Evolutionary conservation across 1,140 invertebrate species (phyloP), one percentile per base, ranked within the genome.

Genomic region (Heliothis subflexa): DNA sequence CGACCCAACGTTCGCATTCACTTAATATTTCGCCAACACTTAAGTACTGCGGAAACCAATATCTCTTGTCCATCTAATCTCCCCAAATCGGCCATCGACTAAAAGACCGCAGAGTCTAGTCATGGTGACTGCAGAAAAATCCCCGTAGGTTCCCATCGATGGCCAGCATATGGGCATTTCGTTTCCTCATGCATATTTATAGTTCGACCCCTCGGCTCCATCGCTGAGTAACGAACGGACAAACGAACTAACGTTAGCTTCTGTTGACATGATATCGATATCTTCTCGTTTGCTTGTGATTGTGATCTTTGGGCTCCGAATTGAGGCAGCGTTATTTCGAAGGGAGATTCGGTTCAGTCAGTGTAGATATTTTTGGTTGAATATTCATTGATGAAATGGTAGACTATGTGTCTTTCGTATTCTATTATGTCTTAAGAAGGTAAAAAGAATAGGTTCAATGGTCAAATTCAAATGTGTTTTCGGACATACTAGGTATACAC

Each of bases 111-210:
- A 52, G n/a, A 2, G 47, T 73, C 70, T 74, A 79, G 79, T 75
- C 79, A 81, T 55, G 62, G 72, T 81, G 54, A 70, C 66, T 0
- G 13, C 28, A 64, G 40, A 66, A 66, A 47, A 66, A 66, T 66
- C 62, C 62, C 61, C 40, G 10, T 40, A 14, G 13, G 59, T 68
- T 68, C 64, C 47, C 64, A 68, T 68, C 45, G 21, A 50, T 25
- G 25, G 59, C 62, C 82, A 81, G 66, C 85, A 85, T 86, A 82
- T 85, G 85, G 85, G 49, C 64, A 81, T 82, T 83, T 81, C 85
- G 85, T 86, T 85, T 79, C 54, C 80, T 85, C 85, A 86, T 85
- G 82, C 78, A 85, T 85, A 85, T 85, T 81, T 85, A 85, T 85
- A 80, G 7, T 66, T 14, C 55, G 55, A 57, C 80, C 84, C 84